phyloP scores from a whole-genome alignment of 2,888 invertebrate genomes.

The Ferdinandea cuprea region DNA sequence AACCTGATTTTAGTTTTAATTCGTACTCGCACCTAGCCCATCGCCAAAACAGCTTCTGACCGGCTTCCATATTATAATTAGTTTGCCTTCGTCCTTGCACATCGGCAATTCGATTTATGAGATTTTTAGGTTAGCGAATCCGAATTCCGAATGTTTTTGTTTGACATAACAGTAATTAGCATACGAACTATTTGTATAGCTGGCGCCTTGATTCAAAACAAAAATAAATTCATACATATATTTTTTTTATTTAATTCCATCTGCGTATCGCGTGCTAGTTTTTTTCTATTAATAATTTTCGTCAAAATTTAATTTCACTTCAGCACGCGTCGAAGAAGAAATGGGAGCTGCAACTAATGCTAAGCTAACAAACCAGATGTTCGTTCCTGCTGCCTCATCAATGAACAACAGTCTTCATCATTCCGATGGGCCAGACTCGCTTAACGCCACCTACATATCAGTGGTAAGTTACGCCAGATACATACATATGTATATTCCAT shows the following conservation, averaged over 20 bases:
- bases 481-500: background rate
- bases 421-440: slow-evolving; percentile 82
- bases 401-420: slow-evolving; percentile 78
- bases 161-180: too few relatives aligned
- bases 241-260: background rate
- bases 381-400: slow-evolving; percentile 83
- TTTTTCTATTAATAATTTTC: slow-evolving; percentile 38
- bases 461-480: slow-evolving; percentile 85
- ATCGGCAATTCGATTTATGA: too few relatives aligned
- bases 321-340: slow-evolving; percentile 88
- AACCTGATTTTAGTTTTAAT: too few relatives aligned
- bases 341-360: slow-evolving; percentile 82
- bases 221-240: too few relatives aligned
- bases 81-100: too few relatives aligned
- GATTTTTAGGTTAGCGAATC: too few relatives aligned
- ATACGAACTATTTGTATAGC: too few relatives aligned
- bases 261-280: background rate
- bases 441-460: slow-evolving; percentile 89
- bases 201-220: too few relatives aligned
- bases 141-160: too few relatives aligned
- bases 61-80: too few relatives aligned
- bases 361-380: slow-evolving; percentile 86
- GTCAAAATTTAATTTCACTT: slow-evolving; percentile 49
- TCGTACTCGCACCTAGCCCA: too few relatives aligned
- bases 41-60: too few relatives aligned